phyloP scores from a whole-genome alignment of 2,113 vertebrate species.

The Sterna hirundo region DNA sequence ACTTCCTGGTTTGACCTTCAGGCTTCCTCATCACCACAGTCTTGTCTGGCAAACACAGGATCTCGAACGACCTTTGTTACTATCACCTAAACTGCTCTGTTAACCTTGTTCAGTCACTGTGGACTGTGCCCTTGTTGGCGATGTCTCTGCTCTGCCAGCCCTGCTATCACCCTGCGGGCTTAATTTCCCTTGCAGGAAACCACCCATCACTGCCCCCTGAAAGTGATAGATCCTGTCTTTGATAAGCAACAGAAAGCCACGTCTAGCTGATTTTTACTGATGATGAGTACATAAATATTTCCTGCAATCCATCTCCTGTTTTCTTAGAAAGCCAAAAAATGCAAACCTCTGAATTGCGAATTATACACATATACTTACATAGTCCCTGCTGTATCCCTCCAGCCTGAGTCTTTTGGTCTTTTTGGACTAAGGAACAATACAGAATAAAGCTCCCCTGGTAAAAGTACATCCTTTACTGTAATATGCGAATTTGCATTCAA shows the following conservation, averaged over 20 bases:
- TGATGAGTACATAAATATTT: background rate
- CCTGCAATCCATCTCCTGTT: background rate
- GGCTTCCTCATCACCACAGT: background rate
- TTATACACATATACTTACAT: background rate
- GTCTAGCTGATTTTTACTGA: background rate
- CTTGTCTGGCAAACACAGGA: background rate
- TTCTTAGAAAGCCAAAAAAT: background rate
- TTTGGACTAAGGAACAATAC: background rate
- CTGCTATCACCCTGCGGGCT: fast-evolving
- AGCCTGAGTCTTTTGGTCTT: background rate
- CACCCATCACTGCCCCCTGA: background rate
- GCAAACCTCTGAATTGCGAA: background rate
- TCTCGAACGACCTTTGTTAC: background rate
- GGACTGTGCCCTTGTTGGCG: background rate
- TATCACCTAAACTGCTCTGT: background rate
- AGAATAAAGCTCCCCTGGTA: background rate
- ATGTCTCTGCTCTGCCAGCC: background rate
- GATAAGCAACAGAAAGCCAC: background rate
- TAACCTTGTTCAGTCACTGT: background rate
- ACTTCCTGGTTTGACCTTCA: background rate
- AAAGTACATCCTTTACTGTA: background rate
- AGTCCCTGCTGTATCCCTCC: background rate
- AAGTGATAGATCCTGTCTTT: background rate
- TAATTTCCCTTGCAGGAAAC: background rate
- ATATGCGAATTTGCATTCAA: background rate